A percentile compares a stretch with the other conserved stretches of the same genome.
phyloP scores from a whole-genome alignment of 2,797 vertebrate species.

The Natrix natrix region DNA sequence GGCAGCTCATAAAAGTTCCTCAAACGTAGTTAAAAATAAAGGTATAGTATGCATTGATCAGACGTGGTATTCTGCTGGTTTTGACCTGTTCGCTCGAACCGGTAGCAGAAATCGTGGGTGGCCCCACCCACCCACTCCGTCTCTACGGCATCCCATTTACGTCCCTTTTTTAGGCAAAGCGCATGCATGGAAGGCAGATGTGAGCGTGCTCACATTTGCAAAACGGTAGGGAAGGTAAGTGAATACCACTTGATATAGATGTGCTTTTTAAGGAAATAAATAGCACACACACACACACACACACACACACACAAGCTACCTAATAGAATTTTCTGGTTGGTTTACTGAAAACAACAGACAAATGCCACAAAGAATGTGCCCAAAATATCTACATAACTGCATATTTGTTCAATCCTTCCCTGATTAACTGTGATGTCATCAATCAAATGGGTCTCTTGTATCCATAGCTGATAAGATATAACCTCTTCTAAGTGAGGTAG shows the following conservation, averaged over 20 bases:
- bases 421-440: not conserved
- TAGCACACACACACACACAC: not conserved
- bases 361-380: not conserved
- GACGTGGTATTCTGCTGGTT: no score
- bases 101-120: no score
- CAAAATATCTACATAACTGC: not conserved
- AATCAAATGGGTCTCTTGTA: not conserved
- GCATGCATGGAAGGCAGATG: no score
- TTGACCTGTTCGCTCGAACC: no score
- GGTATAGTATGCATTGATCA: not conserved
- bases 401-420: not conserved
- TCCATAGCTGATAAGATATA: not conserved
- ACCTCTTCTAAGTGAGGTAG: not conserved
- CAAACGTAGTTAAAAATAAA: not conserved
- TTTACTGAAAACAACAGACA: not conserved
- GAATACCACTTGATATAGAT: no score
- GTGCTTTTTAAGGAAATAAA: not conserved
- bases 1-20: not conserved
- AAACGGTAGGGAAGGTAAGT: no score
- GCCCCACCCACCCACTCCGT: no score
- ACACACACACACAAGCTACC: no score
- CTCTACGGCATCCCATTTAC: no score
- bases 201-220: no score
- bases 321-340: not conserved
- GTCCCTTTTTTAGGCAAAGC: no score